A percentile compares a stretch with the other conserved stretches of the same genome.
Conservation (phyloP, 2,888 invertebrate genomes). For the Liopterus haemorrhoidalis region DNA sequence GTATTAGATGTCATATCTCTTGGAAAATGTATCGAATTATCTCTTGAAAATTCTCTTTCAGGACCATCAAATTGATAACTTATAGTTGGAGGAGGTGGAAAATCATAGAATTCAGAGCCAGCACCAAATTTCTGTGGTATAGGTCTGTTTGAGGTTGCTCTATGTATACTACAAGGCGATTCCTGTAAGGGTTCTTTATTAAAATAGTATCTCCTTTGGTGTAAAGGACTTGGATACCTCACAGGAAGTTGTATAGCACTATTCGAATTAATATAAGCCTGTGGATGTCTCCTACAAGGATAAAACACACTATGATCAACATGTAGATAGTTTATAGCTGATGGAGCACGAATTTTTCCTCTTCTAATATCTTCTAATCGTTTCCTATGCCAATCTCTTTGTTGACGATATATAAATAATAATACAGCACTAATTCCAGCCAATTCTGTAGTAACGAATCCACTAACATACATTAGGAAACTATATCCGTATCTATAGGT, state of each 20-base stretch:
- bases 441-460: constrained; percentile 76
- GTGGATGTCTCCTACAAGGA: constrained; percentile 45
- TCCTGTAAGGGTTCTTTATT: constrained; percentile 52
- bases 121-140: constrained; percentile 39
- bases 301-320: constrained; percentile 24
- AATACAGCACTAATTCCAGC: constrained; percentile 84
- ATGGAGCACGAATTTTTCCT: constrained; percentile 48
- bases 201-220: constrained; percentile 59
- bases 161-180: constrained; percentile 55
- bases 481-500: constrained; percentile 84
- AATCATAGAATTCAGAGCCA: constrained; percentile 55
- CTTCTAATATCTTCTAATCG: constrained; percentile 50
- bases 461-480: constrained; percentile 77
- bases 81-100: constrained; percentile 60
- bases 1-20: constrained; percentile 66
- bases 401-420: constrained; percentile 76
- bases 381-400: constrained; percentile 52
- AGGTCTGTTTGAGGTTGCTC: constrained; percentile 44
- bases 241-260: constrained; percentile 40
- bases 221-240: constrained; percentile 37
- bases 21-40: constrained; percentile 45
- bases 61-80: constrained; percentile 53
- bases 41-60: constrained; percentile 37
- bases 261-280: constrained; percentile 45
- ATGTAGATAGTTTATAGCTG: constrained; percentile 37